Evolutionary conservation across 2,888 invertebrate genomes (phyloP), one percentile per base, ranked within the genome.

Genomic region (Eugnorisma glareosa): DNA sequence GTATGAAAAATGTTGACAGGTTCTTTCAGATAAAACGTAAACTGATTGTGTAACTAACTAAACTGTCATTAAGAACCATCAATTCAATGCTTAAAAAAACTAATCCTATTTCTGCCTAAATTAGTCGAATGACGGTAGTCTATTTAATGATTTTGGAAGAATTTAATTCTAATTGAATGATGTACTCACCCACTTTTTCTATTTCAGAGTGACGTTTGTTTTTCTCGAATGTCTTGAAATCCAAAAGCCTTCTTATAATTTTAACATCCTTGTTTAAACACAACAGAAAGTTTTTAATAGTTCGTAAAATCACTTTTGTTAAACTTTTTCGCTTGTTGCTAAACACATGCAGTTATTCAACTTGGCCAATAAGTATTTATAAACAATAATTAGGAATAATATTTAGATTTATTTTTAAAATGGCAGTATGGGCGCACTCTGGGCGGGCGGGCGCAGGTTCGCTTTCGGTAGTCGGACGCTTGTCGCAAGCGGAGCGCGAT

Each of bases 101-200:
- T 24, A n/a, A n/a, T 79, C 21, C 31, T 7, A 57, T 37, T 35
- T 31, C 15, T 48, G 5, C n/a, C 21, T 40, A 59, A 48, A 72
- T 31, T 2, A 59, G 6, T n/a, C 8, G 18, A 51, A 15, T 15
- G 18, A 40, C 18, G 5, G 13, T 45, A 71, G n/a, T 40, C 4
- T 15, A 21, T 70, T 40, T 40, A 15, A 48, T 43, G 2, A 40
- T 67, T 82, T 79, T 67, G 24, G 21, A 75, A 67, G 31, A 48
- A 21, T 73, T 78, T 80, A 66, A 64, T 45, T 72, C 66, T 89
- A 90, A 81, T 81, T 82, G 76, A 88, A 90, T 87, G 92, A 80
- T 79, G 71, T 81, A 95, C 95, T 95, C 90, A 95, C 95, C 95
- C 94, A 94, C 94, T 95, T 95, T 95, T 94, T 94, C 90, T 89